phyloP scores from a whole-genome alignment of 2,888 invertebrate genomes.

The Xestia xanthographa region DNA sequence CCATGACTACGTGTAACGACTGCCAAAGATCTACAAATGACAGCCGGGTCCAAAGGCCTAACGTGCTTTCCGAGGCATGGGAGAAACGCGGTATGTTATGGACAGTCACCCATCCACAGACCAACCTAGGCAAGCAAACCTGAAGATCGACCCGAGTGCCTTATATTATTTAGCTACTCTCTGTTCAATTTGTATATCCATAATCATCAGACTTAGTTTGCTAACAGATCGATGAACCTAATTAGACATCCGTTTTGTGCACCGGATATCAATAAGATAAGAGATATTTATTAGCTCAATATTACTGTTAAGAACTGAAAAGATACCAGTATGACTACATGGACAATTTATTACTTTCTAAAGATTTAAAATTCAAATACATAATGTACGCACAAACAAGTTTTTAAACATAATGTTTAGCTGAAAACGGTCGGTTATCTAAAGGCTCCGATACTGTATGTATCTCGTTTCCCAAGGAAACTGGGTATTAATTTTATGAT shows the following conservation, averaged over 20 bases:
- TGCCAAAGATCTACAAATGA: too few species aligned
- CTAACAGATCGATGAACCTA: neutral
- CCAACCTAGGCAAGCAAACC: neutral
- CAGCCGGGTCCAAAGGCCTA: too few species aligned
- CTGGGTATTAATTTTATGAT: slow-evolving; percentile 60
- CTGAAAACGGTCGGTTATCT: slow-evolving; percentile 9
- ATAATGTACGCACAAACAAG: slow-evolving; percentile 16
- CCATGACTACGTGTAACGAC: too few species aligned
- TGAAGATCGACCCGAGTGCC: neutral
- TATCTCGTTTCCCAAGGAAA: slow-evolving; percentile 60
- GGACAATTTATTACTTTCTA: slow-evolving; percentile 4
- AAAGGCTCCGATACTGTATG: slow-evolving; percentile 23
- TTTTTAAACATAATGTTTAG: slow-evolving; percentile 22
- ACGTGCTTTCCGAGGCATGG: neutral
- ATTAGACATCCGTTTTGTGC: neutral
- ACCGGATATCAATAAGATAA: neutral
- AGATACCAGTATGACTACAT: neutral
- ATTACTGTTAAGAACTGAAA: neutral
- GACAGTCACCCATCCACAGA: neutral
- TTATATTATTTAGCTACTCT: neutral
- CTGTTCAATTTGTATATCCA: neutral
- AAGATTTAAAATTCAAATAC: slow-evolving; percentile 6
- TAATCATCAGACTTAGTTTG: neutral
- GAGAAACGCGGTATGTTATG: neutral
- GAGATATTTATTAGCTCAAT: too few species aligned